Base-by-base conservation (phyloP, 2,888 invertebrate genomes). In the Cosmia trapezina region DNA sequence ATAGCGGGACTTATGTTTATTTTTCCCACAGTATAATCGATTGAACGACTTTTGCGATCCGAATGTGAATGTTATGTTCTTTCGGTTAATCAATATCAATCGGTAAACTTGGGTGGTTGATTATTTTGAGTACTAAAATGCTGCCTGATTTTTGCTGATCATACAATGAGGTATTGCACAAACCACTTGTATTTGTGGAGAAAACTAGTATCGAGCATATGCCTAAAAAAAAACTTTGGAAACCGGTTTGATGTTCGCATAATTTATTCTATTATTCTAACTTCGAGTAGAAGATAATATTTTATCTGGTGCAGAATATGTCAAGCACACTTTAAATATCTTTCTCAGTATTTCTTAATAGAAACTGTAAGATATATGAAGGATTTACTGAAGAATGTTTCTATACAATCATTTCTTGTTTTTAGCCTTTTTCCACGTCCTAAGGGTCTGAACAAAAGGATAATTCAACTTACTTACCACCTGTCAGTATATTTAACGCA, bases 401-500 rank as follows among this genome's bases (percentile, higher is more conserved):
- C 22, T 11, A 51, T 33, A 47, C 37, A 8, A 59, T 43, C 0
- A 66, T 63, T 65, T 76, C 77, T 63, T 53, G 28, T 62, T 62
- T 68, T 67, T 71, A 70, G 51, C 51, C 33, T 56, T 57, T 70
- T 80, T 69, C 14, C 19, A 41, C 12, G 41, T 54, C 19, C 11
- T 56, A 66, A 65, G n/a, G n/a, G 62, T 73, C 70, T 59, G 57
- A 74, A 74, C 78, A 79, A 76, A 71, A 70, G 37, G 37, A 86
- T 80, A 75, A 71, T 73, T 74, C 64, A 78, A 47, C 45, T n/a
- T 37, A 49, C 49, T 60, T 64, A 67, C 14, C 53, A 59, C 63
- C 66, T 85, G 86, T 85, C 85, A 77, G 64, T 70, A 51, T 75
- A 68, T 70, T 76, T 83, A 84, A 87, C 81, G 81, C 75, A 83